Evolutionary conservation across 35 echinoderm and acorn worm species (phyloP).

Genomic region (Ptychodera flava): DNA sequence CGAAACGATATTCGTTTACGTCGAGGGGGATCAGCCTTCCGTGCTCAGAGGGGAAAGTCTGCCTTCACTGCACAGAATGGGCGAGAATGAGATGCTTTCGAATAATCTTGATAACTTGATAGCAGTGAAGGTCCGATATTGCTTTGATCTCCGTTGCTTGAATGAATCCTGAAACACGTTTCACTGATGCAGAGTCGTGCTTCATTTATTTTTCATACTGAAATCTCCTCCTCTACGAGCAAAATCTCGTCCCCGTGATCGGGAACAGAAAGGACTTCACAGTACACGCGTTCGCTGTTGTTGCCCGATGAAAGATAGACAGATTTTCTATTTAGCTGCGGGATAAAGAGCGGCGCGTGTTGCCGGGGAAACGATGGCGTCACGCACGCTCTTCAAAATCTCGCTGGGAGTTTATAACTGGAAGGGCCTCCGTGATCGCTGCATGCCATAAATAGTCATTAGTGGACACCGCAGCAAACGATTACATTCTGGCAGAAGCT

Average conservation of each 20-base stretch:
- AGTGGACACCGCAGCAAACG: too few species aligned
- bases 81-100: too few species aligned
- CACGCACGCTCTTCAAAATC: not conserved
- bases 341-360: not conserved
- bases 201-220: not conserved
- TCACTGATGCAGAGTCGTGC: not conserved
- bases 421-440: not conserved
- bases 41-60: too few species aligned
- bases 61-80: too few species aligned
- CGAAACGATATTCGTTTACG: too few species aligned
- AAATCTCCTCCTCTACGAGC: not conserved
- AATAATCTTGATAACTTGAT: too few species aligned
- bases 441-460: not conserved
- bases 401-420: not conserved
- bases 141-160: too few species aligned
- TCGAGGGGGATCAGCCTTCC: too few species aligned
- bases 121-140: too few species aligned
- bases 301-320: not conserved
- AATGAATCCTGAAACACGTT: too few species aligned
- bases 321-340: not conserved
- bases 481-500: not conserved
- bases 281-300: not conserved
- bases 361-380: not conserved
- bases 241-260: not conserved
- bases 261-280: not conserved